These are phyloP conservation scores for Dipodomys stephensi DNA, from an alignment of 2,113 vertebrate species.

Conservation along the genomic window DNA sequence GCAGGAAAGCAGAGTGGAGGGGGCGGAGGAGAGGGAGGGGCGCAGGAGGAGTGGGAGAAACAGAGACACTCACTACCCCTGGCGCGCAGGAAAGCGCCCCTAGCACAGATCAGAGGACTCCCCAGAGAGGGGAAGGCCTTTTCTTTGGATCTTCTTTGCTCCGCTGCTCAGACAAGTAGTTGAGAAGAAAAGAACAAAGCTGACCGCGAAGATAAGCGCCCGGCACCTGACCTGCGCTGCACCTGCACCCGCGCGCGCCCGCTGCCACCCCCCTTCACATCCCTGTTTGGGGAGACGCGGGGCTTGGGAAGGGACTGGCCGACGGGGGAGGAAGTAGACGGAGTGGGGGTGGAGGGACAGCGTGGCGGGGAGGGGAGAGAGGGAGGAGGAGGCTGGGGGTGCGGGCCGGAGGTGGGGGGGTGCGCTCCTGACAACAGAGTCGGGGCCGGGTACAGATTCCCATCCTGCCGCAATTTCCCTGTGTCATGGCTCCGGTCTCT, in stretches of 20 bases:
- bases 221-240: background rate
- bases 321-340: background rate
- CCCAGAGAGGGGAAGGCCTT: background rate
- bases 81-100: background rate
- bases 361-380: background rate
- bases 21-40: background rate
- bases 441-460: conserved; percentile 78
- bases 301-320: too few species aligned
- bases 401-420: conserved; percentile 42
- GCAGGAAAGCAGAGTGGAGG: background rate
- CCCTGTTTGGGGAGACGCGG: background rate
- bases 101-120: background rate
- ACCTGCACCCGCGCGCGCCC: background rate
- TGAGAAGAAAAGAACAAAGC: conserved; percentile 42
- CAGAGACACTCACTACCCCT: background rate
- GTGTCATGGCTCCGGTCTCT: conserved; percentile 88
- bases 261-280: background rate
- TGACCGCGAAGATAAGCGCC: background rate
- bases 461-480: conserved; percentile 86
- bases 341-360: background rate
- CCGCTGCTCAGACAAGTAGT: conserved; percentile 76
- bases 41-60: background rate
- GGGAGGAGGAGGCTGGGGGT: background rate
- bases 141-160: background rate
- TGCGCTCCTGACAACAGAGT: conserved; percentile 40